Percentiles rank a stretch among this genome's conserved stretches.
Evolutionary conservation across 2,113 vertebrate species (phyloP).

Genomic region (Macaca nemestrina): DNA sequence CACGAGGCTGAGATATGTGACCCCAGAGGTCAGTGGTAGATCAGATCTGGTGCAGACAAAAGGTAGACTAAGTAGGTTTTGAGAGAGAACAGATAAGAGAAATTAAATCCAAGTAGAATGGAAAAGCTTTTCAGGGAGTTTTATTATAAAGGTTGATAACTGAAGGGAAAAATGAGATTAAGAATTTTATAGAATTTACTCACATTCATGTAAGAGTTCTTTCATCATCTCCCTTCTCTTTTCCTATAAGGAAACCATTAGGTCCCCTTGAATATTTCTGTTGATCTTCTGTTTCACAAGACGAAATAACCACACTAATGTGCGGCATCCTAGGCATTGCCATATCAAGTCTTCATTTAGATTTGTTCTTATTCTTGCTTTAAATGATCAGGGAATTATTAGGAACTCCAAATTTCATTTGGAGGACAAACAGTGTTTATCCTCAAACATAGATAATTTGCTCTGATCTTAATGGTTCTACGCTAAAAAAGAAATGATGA

Average conservation of each 20-base stretch:
- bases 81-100: not conserved
- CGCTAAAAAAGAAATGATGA: slow-evolving; percentile 10
- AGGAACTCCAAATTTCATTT: not conserved
- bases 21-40: not conserved
- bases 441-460: not conserved
- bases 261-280: not conserved
- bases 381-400: not conserved
- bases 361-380: not conserved
- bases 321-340: not conserved
- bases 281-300: not conserved
- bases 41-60: not conserved
- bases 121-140: not conserved
- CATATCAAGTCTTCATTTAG: not conserved
- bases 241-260: not conserved
- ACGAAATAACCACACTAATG: not conserved
- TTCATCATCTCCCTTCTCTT: not conserved
- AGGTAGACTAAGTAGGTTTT: not conserved
- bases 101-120: not conserved
- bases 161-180: not conserved
- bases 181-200: not conserved
- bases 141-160: not conserved
- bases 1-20: not conserved
- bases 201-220: not conserved
- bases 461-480: slow-evolving; percentile 23
- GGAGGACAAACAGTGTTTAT: not conserved